A percentile compares a stretch with the other conserved stretches of the same genome.
Evolutionary conservation across 1,140 invertebrate genomes (phyloP).

Genomic region (Microplitis mediator): DNA sequence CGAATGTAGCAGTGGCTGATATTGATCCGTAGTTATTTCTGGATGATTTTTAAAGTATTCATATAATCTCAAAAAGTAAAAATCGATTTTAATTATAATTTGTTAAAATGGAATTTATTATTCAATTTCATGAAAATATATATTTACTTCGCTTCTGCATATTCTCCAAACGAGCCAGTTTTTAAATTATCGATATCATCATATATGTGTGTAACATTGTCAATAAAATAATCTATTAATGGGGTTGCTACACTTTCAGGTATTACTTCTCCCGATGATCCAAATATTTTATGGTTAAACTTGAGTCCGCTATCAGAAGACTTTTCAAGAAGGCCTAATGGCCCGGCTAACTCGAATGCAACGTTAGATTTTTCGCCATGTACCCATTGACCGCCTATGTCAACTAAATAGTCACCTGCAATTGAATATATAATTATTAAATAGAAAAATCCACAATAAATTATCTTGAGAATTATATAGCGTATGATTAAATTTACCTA

Average conservation of each 20-base stretch:
- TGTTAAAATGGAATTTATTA: too few relatives aligned
- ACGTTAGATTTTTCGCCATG: constrained; percentile 55
- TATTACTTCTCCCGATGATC: neutral
- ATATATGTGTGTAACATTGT: neutral
- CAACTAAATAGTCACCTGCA: neutral
- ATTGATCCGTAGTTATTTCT: constrained; percentile 41
- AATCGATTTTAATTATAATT: neutral
- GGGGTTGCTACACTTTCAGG: neutral
- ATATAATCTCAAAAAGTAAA: constrained; percentile 46
- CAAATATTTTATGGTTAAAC: neutral
- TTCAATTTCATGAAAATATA: neutral
- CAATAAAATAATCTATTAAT: neutral
- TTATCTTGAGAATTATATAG: too few relatives aligned
- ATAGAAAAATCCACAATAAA: neutral
- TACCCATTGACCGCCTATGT: constrained; percentile 57
- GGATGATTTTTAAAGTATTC: constrained; percentile 39
- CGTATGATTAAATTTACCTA: neutral
- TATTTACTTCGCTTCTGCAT: constrained; percentile 53
- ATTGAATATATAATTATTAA: too few relatives aligned
- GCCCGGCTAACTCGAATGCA: constrained; percentile 41
- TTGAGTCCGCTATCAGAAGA: neutral
- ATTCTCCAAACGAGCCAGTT: constrained; percentile 59
- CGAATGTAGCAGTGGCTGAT: constrained; percentile 62
- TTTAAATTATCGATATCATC: constrained; percentile 39
- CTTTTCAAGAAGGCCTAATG: constrained; percentile 11